Evolutionary conservation across 1,140 invertebrate genomes (phyloP).

Genomic region (Drosophila pseudoananassae): DNA sequence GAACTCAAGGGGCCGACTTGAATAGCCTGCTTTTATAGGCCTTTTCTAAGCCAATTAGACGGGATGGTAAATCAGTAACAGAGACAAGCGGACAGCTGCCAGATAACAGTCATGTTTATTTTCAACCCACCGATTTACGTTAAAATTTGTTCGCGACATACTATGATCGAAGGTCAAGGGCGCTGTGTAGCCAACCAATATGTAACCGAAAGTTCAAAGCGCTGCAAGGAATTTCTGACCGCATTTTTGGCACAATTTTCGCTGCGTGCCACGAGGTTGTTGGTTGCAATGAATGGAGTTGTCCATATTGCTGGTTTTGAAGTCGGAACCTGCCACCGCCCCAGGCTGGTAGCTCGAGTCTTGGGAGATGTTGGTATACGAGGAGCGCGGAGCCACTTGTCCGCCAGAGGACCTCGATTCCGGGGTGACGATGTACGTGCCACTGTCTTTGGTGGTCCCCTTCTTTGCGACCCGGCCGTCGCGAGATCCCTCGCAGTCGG

Average conservation of each 20-base stretch:
- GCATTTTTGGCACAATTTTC: conserved; percentile 54
- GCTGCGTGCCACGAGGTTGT: not conserved
- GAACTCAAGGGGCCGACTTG: not conserved
- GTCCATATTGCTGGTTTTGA: too few species aligned
- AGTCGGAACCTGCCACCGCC: too few species aligned
- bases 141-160: not conserved
- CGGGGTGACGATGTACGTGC: not conserved
- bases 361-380: not conserved
- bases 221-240: conserved; percentile 49
- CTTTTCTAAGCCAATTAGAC: conserved; percentile 58
- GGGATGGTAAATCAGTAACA: conserved; percentile 4
- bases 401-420: conserved; percentile 12
- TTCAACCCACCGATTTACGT: not conserved
- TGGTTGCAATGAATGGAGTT: too few species aligned
- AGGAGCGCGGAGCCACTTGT: not conserved
- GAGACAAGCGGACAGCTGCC: conserved; percentile 29
- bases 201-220: conserved; percentile 14
- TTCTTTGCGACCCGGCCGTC: not conserved
- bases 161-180: not conserved
- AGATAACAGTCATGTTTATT: conserved; percentile 43
- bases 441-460: not conserved
- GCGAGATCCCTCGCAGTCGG: not conserved
- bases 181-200: not conserved
- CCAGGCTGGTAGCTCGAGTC: not conserved
- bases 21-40: conserved; percentile 41